Evolutionary conservation across 2,888 invertebrate species (phyloP), one percentile per base, ranked within the genome.

Genomic region (Elysia crispata): DNA sequence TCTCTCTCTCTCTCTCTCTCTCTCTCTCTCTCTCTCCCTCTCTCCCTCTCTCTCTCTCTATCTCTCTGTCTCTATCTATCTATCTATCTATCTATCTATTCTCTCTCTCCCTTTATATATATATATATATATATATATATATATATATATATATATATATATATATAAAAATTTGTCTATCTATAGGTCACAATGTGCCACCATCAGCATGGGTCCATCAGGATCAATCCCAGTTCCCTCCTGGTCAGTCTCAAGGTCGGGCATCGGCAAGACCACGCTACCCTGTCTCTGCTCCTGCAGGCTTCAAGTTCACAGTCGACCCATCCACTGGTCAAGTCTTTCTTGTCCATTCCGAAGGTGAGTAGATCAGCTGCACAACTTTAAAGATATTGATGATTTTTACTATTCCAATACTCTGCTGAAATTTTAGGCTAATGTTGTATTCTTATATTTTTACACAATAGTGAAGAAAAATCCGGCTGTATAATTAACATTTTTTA

Each of bases 291-390:
- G 69, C 83, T 25, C 80, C 77, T 33, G 80, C 79, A 64, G 97
- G 97, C 81, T 96, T 95, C 92, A 97, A 97, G 93, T 94, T 97
- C 89, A 95, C 96, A 75, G 94, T 97, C 84, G 97, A 97, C 91
- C 96, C 97, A 49, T 94, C 95, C 30, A 96, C 96, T 3, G 97
- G 97, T 69, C 96, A 96, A 86, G 94, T 96, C 82, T 94, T 96
- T 84, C 94, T 89, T 72, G 86, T 88, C 77, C 89, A 89, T 0
- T 77, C 84, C 69, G 83, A 77, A 72, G 82, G 79, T 81, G 70
- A 60, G 33, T 23, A 28, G n/a, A 18, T n/a, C n/a, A n/a, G n/a
- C n/a, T n/a, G n/a, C n/a, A n/a, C n/a, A n/a, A n/a, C n/a, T n/a
- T n/a, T n/a, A n/a, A n/a, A n/a, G n/a, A n/a, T n/a, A n/a, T n/a